These are phyloP conservation scores for Neogobius melanostomus DNA, from an alignment of 2,113 vertebrate genomes.

Conservation along the genomic window DNA sequence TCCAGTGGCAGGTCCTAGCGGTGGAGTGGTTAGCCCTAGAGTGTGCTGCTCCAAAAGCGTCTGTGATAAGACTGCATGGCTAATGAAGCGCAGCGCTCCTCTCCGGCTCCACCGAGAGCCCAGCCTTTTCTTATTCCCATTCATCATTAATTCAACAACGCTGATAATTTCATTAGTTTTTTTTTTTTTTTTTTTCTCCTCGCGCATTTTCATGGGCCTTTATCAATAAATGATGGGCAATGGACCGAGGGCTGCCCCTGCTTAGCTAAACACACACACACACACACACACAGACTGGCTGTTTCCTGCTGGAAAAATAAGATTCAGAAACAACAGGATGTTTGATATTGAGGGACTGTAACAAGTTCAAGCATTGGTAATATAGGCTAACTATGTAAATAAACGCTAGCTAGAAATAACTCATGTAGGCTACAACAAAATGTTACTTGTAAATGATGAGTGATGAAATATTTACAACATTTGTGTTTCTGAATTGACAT, in stretches of 20 bases:
- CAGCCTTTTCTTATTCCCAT: slow-evolving; percentile 91
- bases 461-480: no score
- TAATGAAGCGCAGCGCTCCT: slow-evolving; percentile 84
- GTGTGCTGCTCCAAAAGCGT: slow-evolving; percentile 85
- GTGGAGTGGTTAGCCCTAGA: slow-evolving; percentile 74
- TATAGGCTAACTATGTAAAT: no score
- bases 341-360: background rate
- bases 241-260: slow-evolving; percentile 83
- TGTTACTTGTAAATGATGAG: no score
- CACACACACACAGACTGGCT: slow-evolving; percentile 58
- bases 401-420: no score
- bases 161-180: slow-evolving; percentile 98
- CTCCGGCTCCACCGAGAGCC: slow-evolving; percentile 82
- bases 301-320: slow-evolving; percentile 16
- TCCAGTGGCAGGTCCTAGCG: slow-evolving; percentile 83
- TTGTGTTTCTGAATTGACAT: no score
- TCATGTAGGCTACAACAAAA: no score
- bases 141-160: slow-evolving; percentile 99
- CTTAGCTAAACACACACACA: slow-evolving; percentile 72
- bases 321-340: background rate
- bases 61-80: slow-evolving; percentile 90
- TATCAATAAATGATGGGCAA: slow-evolving; percentile 95
- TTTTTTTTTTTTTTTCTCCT: slow-evolving; percentile 47
- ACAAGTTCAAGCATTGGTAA: no score
- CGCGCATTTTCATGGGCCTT: slow-evolving; percentile 76